Base-by-base conservation (phyloP, 2,888 invertebrate genomes). In the Periphyllus acericola region DNA sequence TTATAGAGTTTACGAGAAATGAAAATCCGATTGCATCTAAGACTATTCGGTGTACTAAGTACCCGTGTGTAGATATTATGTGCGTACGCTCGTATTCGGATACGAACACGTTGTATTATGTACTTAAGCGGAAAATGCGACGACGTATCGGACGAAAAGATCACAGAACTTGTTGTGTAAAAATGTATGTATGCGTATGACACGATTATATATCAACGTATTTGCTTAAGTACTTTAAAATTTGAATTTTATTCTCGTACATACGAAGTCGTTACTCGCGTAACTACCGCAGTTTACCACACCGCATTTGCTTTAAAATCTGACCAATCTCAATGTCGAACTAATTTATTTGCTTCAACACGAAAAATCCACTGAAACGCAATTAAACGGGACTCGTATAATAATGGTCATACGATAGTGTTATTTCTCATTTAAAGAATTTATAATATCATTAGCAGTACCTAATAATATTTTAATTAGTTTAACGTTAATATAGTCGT, bases 21-120 rank as follows among this genome's bases (percentile, higher is more conserved):
- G 29, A 81, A 80, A 81, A 68, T 68, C 40, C 29, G 66, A 81
- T 81, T 21, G 21, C 29, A 68, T 66, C 66, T 68, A 66, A 40
- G 29, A 81, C n/a, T 21, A 72, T 34, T 72, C 32, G 72, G 72
- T 34, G 72, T 29, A 72, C 72, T 34, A 9, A n/a, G 68, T 68
- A 68, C 68, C 1, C n/a, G 52, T 52, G 17, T 52, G 66, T n/a
- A 66, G 25, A 66, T 19, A 66, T 19, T 25, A 66, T 25, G 8
- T 4, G 29, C 29, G 29, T 68, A 68, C 9, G 14, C n/a, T 29
- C 11, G 29, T 29, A 29, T 8, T 36, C 36, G 36, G 19, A 36
- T 34, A 71, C 1, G 32, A 9, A n/a, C 71, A 68, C 68, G n/a
- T 55, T 52, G 11, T 55, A 55, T 55, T 21, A 55, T 21, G 66